Percentiles rank a stretch among this genome's conserved stretches.
These are phyloP conservation scores for Rotaria macrura DNA, from an alignment of 2,888 invertebrate species.

Conservation along the genomic window DNA sequence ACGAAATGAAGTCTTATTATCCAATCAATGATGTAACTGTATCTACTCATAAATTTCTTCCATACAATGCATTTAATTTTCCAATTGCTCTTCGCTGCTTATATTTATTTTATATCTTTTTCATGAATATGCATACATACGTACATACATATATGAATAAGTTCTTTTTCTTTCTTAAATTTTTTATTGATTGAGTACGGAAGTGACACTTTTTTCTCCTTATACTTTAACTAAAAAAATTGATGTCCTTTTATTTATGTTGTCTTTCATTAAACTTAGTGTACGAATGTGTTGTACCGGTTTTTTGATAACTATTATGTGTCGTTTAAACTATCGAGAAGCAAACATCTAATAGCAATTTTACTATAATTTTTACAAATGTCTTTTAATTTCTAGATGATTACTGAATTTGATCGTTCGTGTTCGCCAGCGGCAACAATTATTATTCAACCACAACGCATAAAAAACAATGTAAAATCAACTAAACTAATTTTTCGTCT, in stretches of 20 bases:
- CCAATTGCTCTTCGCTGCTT: neutral
- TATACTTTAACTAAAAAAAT: neutral
- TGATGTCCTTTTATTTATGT: neutral
- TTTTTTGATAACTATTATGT: neutral
- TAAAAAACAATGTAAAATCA: neutral
- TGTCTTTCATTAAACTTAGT: neutral
- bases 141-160: too few species aligned
- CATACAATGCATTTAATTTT: neutral
- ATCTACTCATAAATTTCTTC: neutral
- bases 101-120: neutral
- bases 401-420: too few species aligned
- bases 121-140: too few species aligned
- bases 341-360: neutral
- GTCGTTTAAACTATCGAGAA: neutral
- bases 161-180: too few species aligned
- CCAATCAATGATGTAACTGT: too few species aligned
- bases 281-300: neutral
- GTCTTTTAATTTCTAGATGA: neutral
- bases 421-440: neutral
- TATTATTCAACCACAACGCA: neutral
- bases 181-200: too few species aligned
- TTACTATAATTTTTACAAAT: neutral
- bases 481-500: neutral
- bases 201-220: too few species aligned
- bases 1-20: neutral